Base-by-base conservation (phyloP, 92 coral and sea anemone species). In the Parazoanthus swiftii region DNA sequence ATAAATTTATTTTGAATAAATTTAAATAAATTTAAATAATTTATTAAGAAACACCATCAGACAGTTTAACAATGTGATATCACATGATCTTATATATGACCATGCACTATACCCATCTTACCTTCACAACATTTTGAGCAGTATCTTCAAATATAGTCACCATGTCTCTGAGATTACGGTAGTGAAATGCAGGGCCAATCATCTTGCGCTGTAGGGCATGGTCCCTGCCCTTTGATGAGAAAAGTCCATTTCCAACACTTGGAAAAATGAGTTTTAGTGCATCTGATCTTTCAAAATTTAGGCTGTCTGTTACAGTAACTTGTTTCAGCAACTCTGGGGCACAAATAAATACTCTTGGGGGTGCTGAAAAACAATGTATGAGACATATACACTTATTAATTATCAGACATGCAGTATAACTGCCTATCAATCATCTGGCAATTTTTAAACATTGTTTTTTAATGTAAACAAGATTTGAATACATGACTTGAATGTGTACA, bases 171-270 rank as follows among this genome's bases (percentile, higher is more conserved):
- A 96, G 81, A 72, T 92, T 90, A 16, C 82, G 80, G 65, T 86
- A 80, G 66, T 79, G 86, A 68, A 96, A 96, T 43, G 96, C 98
- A 4, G 98, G 98, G 37, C 91, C 90, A 65, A 95, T 88, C 91
- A 95, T 91, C 70, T 90, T 92, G 72, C 92, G 87, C 66, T 94
- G 97, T 9, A 85, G 91, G 16, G 97, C 94, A 86, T 95, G 97
- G n/a, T 54, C 92, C 70, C 89, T 92, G 2, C 98, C 98, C 74
- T 83, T 89, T 43, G 94, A 89, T 54, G 92, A 72, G 80, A 96
- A 91, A 58, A 94, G 90, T 4, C 92, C 93, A 85, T 89, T 91
- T 14, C 89, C 89, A 42, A 87, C 2, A 73, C 82, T 88, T 37
- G 95, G 93, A 21, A 94, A 44, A 23, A 91, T 21, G 39, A n/a